Conservation (phyloP, 2,888 invertebrate species). For the Eurois occulta region DNA sequence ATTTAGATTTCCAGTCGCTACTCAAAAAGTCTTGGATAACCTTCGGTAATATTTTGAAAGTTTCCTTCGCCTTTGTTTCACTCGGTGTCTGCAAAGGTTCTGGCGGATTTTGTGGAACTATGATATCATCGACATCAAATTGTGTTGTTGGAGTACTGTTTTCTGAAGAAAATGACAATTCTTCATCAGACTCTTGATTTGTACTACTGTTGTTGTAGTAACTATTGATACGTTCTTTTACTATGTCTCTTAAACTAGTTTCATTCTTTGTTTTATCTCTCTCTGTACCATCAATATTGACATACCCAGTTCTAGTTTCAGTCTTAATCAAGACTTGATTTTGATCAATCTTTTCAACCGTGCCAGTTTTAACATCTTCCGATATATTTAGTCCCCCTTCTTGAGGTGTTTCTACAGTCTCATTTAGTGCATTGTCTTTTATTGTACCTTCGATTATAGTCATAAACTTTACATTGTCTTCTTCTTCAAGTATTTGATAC, state of each 20-base stretch:
- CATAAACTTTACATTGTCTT: slow-evolving; percentile 87
- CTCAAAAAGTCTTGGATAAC: slow-evolving; percentile 90
- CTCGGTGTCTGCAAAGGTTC: slow-evolving; percentile 80
- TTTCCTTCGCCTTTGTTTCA: slow-evolving; percentile 80
- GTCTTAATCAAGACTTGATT: slow-evolving; percentile 85
- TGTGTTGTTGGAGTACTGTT: slow-evolving; percentile 55
- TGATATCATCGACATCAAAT: slow-evolving; percentile 84
- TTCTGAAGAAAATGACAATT: slow-evolving; percentile 46
- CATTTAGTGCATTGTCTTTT: slow-evolving; percentile 69
- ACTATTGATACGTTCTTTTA: slow-evolving; percentile 81
- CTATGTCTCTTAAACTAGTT: slow-evolving; percentile 78
- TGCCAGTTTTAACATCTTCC: slow-evolving; percentile 49
- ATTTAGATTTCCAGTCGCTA: slow-evolving; percentile 87
- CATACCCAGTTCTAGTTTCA: slow-evolving; percentile 86
- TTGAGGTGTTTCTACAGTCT: slow-evolving; percentile 40
- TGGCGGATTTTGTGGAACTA: slow-evolving; percentile 74
- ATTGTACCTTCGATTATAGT: slow-evolving; percentile 81
- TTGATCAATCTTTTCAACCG: slow-evolving; percentile 68
- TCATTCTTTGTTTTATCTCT: slow-evolving; percentile 83
- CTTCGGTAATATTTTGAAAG: slow-evolving; percentile 88
- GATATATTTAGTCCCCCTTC: slow-evolving; percentile 41
- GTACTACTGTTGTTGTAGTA: slow-evolving; percentile 75
- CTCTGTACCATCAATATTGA: slow-evolving; percentile 87
- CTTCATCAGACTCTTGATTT: slow-evolving; percentile 65
- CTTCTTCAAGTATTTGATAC: slow-evolving; percentile 87